These are phyloP conservation scores for Protophormia terraenovae DNA, from an alignment of 2,888 invertebrate species.

Conservation along the genomic window DNA sequence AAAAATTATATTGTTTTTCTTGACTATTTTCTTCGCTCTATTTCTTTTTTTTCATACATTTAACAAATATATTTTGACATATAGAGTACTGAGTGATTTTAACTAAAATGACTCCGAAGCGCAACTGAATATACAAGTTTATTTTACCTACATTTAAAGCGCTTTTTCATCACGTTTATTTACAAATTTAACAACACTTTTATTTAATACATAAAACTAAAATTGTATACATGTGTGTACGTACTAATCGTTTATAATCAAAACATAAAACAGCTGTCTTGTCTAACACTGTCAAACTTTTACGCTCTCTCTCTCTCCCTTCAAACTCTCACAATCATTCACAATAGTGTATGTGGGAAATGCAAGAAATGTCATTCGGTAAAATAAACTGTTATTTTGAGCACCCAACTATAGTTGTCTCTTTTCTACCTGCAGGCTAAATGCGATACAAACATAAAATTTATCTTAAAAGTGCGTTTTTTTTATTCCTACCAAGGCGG, in stretches of 20 bases:
- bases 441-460: constrained; percentile 5
- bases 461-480: constrained; percentile 61
- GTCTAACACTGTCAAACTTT: neutral
- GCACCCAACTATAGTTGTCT: constrained; percentile 6
- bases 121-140: too few relatives aligned
- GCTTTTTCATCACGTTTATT: too few relatives aligned
- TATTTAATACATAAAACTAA: neutral
- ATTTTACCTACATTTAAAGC: too few relatives aligned
- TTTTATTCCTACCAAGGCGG: constrained; percentile 54
- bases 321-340: constrained; percentile 25
- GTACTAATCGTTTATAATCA: neutral
- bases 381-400: constrained; percentile 24
- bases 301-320: too few relatives aligned
- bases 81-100: too few relatives aligned
- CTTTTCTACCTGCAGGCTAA: constrained; percentile 3
- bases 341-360: constrained; percentile 60
- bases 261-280: constrained; percentile 61
- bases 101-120: too few relatives aligned
- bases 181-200: neutral
- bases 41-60: too few relatives aligned
- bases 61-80: too few relatives aligned
- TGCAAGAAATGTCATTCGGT: constrained; percentile 41
- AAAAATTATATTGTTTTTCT: too few relatives aligned
- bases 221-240: neutral
- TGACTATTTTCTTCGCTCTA: too few relatives aligned